Evolutionary conservation across 1,140 invertebrate genomes (phyloP).

Genomic region (Orchestia grillus): DNA sequence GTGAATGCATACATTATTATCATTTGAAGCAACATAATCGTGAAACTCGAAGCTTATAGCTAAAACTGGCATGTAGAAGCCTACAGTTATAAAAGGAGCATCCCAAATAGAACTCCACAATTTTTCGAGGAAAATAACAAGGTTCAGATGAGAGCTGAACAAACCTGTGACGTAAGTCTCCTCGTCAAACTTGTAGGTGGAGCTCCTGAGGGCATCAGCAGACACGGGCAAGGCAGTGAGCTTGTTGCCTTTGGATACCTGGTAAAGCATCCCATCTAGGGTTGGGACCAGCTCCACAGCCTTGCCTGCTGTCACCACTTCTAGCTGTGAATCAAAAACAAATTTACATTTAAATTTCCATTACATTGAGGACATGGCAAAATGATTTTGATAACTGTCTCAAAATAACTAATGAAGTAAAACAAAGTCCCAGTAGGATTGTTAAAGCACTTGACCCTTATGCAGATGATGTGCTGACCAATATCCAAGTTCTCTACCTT

Average conservation of each 20-base stretch:
- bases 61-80: too few species aligned
- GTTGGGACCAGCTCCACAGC: neutral
- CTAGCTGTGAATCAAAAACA: neutral
- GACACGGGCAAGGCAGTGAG: constrained; percentile 16
- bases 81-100: too few species aligned
- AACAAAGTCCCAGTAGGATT: neutral
- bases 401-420: neutral
- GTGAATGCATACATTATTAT: too few species aligned
- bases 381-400: neutral
- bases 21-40: too few species aligned
- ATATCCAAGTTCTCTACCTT: neutral
- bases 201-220: constrained; percentile 13
- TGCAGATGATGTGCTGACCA: neutral
- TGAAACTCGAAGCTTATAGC: too few species aligned
- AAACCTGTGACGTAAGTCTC: constrained; percentile 6
- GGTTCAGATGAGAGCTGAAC: neutral
- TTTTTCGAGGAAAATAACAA: too few species aligned
- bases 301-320: constrained; percentile 17
- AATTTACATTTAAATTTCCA: neutral
- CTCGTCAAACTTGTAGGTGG: constrained; percentile 20
- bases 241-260: neutral
- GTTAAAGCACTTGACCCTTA: neutral
- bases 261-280: constrained; percentile 27
- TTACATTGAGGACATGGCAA: neutral
- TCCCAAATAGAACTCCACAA: too few species aligned